Evolutionary conservation across 2,113 vertebrate genomes (phyloP).

Genomic region (Nibea coibor): DNA sequence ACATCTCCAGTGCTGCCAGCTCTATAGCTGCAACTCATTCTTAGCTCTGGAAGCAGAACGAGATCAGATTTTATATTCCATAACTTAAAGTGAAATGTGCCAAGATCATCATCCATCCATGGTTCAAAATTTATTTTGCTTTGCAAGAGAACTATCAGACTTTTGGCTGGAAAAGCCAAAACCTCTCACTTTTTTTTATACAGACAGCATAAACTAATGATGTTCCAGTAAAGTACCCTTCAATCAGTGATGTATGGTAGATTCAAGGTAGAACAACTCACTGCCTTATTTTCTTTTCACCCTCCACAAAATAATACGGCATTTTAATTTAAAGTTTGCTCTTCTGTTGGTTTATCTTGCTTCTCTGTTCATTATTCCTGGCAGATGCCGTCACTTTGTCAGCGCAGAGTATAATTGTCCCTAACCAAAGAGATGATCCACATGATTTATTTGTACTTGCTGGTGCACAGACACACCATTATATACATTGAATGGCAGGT

Average conservation of each 20-base stretch:
- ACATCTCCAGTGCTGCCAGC: slow-evolving; percentile 1
- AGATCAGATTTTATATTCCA: slow-evolving; percentile 29
- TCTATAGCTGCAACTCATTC: slow-evolving; percentile 24
- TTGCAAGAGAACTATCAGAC: neutral
- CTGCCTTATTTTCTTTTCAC: neutral
- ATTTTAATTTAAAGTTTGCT: slow-evolving; percentile 15
- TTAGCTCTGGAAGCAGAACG: neutral
- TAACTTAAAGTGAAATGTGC: slow-evolving; percentile 2
- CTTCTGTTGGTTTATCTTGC: slow-evolving; percentile 15
- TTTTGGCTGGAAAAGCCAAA: neutral
- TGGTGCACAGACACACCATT: slow-evolving; percentile 56
- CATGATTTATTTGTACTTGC: slow-evolving; percentile 61
- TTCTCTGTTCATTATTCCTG: slow-evolving; percentile 41
- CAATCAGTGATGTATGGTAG: neutral
- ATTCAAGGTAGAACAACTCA: neutral
- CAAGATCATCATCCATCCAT: slow-evolving; percentile 3
- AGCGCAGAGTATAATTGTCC: slow-evolving; percentile 31
- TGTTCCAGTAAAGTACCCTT: neutral
- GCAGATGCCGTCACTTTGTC: slow-evolving; percentile 43
- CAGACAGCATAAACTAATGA: slow-evolving; percentile 6
- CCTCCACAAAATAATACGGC: neutral
- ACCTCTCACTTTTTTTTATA: neutral
- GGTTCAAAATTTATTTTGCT: neutral
- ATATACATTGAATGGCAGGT: slow-evolving; percentile 47
- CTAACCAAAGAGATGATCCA: slow-evolving; percentile 55